Percentiles rank a stretch among this genome's conserved stretches.
Conservation (phyloP, 2,888 invertebrate species). For the Hypolimnas misippus region DNA sequence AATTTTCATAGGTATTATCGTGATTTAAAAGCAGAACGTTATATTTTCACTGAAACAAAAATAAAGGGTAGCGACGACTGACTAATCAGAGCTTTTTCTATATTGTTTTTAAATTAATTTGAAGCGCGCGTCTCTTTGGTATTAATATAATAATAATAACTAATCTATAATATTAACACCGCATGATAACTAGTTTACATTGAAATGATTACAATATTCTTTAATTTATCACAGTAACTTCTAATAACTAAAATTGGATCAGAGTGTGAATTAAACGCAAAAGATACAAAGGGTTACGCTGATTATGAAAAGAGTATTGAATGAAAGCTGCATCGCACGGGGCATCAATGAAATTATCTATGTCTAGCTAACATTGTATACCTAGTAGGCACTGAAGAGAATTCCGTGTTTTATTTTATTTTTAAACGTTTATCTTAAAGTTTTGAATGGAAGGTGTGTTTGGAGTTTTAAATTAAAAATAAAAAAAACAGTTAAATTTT, state of each 20-base stretch:
- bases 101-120: not conserved
- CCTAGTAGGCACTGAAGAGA: not conserved
- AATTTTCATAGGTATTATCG: not conserved
- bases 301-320: slow-evolving; percentile 28
- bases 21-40: not conserved
- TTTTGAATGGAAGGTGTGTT: too few relatives aligned
- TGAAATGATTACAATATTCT: not conserved
- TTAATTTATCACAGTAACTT: slow-evolving; percentile 11
- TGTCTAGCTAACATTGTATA: not conserved
- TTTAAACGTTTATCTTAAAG: too few relatives aligned
- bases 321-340: slow-evolving; percentile 12
- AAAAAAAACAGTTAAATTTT: too few relatives aligned
- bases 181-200: too few relatives aligned
- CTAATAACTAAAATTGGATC: slow-evolving; percentile 60
- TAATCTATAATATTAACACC: too few relatives aligned
- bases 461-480: too few relatives aligned
- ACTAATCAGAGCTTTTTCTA: not conserved
- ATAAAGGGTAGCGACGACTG: not conserved
- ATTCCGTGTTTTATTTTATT: not conserved
- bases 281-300: slow-evolving; percentile 14
- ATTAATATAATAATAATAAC: too few relatives aligned
- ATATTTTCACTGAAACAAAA: not conserved
- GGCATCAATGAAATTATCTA: not conserved
- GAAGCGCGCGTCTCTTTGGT: too few relatives aligned
- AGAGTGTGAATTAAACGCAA: slow-evolving; percentile 47